These are phyloP conservation scores for Diadumene lineata DNA, from an alignment of 92 coral and sea anemone species.

Conservation along the genomic window DNA sequence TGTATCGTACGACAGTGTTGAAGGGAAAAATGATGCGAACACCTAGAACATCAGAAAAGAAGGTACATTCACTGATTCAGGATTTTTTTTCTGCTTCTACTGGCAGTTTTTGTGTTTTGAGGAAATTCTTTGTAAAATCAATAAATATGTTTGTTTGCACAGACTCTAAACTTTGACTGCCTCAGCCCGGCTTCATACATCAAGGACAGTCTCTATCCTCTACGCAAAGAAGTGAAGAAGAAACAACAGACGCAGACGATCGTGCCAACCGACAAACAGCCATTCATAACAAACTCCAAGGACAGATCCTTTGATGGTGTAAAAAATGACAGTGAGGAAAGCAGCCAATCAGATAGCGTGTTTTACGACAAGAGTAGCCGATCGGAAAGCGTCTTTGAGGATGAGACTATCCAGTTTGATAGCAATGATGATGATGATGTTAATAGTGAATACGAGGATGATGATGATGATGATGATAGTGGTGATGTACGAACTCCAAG, in stretches of 20 bases:
- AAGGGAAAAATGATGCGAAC: constrained; percentile 33
- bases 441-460: constrained; percentile 5
- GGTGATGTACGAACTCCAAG: constrained; percentile 17
- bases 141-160: not conserved
- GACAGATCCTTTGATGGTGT: constrained; percentile 4
- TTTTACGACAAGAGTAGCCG: not conserved
- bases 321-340: not conserved
- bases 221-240: constrained; percentile 62
- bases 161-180: constrained; percentile 62
- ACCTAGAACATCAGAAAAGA: constrained; percentile 18
- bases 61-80: too few relatives aligned
- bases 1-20: constrained; percentile 56
- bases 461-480: not conserved
- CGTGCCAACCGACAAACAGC: constrained; percentile 2
- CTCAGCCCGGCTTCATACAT: constrained; percentile 67
- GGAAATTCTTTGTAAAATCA: too few relatives aligned
- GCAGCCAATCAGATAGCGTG: not conserved
- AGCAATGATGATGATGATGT: constrained; percentile 6
- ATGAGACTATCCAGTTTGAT: not conserved
- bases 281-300: not conserved
- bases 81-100: not conserved
- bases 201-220: constrained; percentile 77
- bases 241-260: constrained; percentile 23
- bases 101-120: too few relatives aligned
- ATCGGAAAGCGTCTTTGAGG: not conserved